phyloP scores from a whole-genome alignment of 2,797 vertebrate species.

The Hephaestus fuliginosus region DNA sequence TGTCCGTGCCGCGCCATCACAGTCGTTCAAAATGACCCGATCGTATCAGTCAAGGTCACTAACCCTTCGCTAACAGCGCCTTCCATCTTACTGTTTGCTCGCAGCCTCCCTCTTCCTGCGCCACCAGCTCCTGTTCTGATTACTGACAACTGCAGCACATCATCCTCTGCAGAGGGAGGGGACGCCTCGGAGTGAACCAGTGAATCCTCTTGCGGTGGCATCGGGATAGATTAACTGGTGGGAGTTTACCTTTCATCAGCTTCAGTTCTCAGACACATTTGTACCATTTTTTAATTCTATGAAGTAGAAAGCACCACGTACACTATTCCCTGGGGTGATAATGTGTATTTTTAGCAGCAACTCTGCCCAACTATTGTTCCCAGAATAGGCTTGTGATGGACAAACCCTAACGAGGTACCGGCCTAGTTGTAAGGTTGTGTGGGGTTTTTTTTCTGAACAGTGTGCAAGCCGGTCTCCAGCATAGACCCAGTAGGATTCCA shows the following conservation, averaged over 20 bases:
- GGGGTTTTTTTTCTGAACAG: constrained; percentile 34
- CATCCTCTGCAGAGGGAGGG: constrained; percentile 56
- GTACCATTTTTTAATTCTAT: neutral
- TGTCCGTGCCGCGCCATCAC: neutral
- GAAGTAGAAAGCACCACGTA: constrained; percentile 4
- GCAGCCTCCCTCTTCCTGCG: constrained; percentile 28
- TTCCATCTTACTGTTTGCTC: constrained; percentile 38
- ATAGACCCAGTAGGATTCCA: constrained; percentile 81
- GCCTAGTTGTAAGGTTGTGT: constrained; percentile 50
- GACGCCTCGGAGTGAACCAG: constrained; percentile 47
- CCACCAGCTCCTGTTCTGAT: constrained; percentile 38
- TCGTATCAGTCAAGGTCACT: constrained; percentile 27
- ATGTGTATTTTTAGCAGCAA: constrained; percentile 58
- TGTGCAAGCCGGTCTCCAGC: constrained; percentile 71
- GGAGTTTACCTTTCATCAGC: constrained; percentile 36
- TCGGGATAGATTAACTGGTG: constrained; percentile 38
- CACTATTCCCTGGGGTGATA: constrained; percentile 39
- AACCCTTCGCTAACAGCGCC: constrained; percentile 23
- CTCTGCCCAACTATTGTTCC: constrained; percentile 47
- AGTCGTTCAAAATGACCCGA: constrained; percentile 22
- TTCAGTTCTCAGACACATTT: constrained; percentile 24
- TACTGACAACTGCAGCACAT: constrained; percentile 56
- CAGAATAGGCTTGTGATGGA: constrained; percentile 67
- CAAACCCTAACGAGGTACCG: constrained; percentile 65
- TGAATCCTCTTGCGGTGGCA: constrained; percentile 42